Conservation (phyloP, 2,888 invertebrate species). For the Achlya flavicornis region DNA sequence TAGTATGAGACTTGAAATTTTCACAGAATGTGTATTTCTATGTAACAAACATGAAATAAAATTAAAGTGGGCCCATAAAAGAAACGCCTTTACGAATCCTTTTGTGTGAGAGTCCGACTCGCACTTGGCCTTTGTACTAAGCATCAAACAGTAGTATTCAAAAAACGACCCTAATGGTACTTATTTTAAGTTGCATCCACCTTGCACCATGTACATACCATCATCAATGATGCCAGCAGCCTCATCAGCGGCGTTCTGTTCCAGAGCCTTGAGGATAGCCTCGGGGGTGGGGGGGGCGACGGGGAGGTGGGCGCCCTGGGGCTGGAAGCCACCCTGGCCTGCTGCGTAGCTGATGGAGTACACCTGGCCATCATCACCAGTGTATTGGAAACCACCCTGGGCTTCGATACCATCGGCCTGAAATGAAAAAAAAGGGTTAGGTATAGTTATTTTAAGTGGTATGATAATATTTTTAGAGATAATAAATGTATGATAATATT, state of each 20-base stretch:
- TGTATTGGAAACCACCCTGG: slow-evolving; percentile 84
- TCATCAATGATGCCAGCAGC: slow-evolving; percentile 83
- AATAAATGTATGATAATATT: too few relatives aligned
- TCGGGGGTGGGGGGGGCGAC: slow-evolving; percentile 85
- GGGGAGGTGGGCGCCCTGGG: slow-evolving; percentile 84
- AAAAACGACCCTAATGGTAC: too few relatives aligned
- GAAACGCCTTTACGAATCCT: too few relatives aligned
- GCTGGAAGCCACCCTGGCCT: slow-evolving; percentile 83
- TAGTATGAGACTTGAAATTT: too few relatives aligned
- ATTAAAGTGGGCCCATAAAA: too few relatives aligned
- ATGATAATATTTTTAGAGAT: too few relatives aligned
- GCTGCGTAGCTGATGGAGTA: slow-evolving; percentile 82
- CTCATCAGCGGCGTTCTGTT: slow-evolving; percentile 81
- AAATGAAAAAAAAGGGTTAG: slow-evolving; percentile 37
- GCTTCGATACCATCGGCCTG: slow-evolving; percentile 80
- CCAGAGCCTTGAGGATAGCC: slow-evolving; percentile 82
- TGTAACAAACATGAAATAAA: too few relatives aligned
- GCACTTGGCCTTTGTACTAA: too few relatives aligned
- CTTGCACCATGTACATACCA: slow-evolving; percentile 49
- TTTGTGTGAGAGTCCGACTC: too few relatives aligned
- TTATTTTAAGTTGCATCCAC: too few relatives aligned
- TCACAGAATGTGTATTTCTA: too few relatives aligned
- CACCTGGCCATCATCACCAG: slow-evolving; percentile 84
- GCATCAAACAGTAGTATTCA: too few relatives aligned
- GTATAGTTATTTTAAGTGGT: slow-evolving; percentile 4